These are phyloP conservation scores for Zalophus californianus DNA, from an alignment of 2,797 vertebrate species.

Conservation along the genomic window DNA sequence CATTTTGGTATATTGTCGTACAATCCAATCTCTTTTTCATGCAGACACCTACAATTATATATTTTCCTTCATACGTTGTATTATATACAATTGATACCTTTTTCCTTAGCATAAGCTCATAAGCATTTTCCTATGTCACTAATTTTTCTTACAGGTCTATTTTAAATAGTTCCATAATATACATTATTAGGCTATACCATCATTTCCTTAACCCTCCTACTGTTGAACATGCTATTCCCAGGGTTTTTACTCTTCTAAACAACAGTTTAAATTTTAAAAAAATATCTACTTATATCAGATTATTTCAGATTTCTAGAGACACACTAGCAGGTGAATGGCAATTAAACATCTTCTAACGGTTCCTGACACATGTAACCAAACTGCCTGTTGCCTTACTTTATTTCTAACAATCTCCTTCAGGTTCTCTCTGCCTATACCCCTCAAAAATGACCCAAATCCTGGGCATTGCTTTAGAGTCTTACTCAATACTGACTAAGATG, in stretches of 20 bases:
- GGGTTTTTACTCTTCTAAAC: conserved; percentile 33
- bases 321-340: background rate
- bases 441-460: conserved; percentile 21
- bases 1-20: background rate
- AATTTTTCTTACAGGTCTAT: background rate
- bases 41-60: background rate
- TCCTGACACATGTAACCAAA: background rate
- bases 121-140: background rate
- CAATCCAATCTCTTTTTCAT: background rate
- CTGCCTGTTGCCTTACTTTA: background rate
- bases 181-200: background rate
- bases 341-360: conserved; percentile 3
- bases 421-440: background rate
- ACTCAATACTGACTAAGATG: background rate
- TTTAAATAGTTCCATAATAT: background rate
- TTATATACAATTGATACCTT: background rate
- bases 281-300: background rate
- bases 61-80: conserved; percentile 26
- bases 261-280: background rate
- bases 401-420: background rate
- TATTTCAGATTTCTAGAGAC: conserved; percentile 6
- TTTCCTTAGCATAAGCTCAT: background rate
- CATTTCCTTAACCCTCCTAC: background rate
- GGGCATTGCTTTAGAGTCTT: background rate
- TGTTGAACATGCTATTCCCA: background rate